Conservation (phyloP, 2,113 vertebrate genomes). For the Proterorhinus semilunaris region DNA sequence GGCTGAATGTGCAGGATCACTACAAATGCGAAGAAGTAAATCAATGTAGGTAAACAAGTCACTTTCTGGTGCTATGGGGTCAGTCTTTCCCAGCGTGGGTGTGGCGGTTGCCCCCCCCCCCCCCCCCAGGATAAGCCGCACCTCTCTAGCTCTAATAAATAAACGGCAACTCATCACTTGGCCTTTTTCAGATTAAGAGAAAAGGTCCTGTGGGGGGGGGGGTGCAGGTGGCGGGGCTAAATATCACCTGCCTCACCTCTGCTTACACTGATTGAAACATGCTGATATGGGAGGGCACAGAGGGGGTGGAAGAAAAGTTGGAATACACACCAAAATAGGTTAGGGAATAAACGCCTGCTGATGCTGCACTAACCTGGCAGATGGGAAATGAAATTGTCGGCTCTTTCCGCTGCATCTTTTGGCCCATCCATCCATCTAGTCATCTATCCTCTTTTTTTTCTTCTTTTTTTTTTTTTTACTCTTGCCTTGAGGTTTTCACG, state of each 20-base stretch:
- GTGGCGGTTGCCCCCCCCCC: slow-evolving; percentile 58
- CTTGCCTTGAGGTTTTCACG: background rate
- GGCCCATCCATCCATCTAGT: slow-evolving; percentile 57
- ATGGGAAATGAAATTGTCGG: slow-evolving; percentile 68
- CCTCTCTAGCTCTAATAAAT: slow-evolving; percentile 33
- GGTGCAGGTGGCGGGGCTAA: slow-evolving; percentile 30
- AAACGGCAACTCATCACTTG: slow-evolving; percentile 50
- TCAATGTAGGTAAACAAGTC: no score
- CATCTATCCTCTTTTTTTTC: slow-evolving; percentile 36
- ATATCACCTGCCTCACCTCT: slow-evolving; percentile 62
- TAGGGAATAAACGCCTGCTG: slow-evolving; percentile 66
- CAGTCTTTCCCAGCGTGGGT: slow-evolving; percentile 56
- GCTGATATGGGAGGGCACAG: slow-evolving; percentile 56
- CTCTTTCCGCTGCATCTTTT: slow-evolving; percentile 52
- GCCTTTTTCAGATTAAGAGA: slow-evolving; percentile 64
- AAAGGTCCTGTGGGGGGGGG: slow-evolving; percentile 50
- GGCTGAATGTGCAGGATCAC: no score
- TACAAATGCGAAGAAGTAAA: no score
- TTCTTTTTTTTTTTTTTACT: background rate
- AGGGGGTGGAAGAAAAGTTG: slow-evolving; percentile 1
- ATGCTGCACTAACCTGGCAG: slow-evolving; percentile 68
- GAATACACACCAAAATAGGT: slow-evolving; percentile 58
- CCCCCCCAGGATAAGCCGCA: slow-evolving; percentile 52
- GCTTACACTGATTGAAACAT: slow-evolving; percentile 65
- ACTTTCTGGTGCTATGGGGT: slow-evolving; percentile 30